phyloP scores from a whole-genome alignment of 1,140 invertebrate genomes.

The Macrocentrus cingulum region DNA sequence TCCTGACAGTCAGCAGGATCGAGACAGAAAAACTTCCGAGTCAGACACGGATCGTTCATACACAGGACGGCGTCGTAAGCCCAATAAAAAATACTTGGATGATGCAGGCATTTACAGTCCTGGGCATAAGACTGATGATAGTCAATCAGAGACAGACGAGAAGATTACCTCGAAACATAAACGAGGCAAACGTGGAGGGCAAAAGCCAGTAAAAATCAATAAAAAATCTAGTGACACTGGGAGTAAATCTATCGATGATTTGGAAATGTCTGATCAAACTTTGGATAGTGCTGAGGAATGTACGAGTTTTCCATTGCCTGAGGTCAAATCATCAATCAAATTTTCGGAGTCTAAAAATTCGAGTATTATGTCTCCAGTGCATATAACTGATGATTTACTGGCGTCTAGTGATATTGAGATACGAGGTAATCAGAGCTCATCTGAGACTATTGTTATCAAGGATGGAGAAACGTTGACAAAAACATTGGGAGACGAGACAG shows the following conservation, averaged over 20 bases:
- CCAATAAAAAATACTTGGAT: constrained; percentile 43
- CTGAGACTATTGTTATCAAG: background rate
- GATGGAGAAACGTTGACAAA: too few relatives aligned
- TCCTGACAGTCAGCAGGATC: constrained; percentile 29
- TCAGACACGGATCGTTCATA: constrained; percentile 44
- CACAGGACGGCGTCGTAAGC: constrained; percentile 42
- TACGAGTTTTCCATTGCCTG: background rate
- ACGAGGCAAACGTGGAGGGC: constrained; percentile 33
- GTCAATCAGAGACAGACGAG: constrained; percentile 40
- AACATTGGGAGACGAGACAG: too few relatives aligned
- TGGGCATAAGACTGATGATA: constrained; percentile 46
- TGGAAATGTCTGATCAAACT: constrained; percentile 35
- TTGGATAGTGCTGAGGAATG: constrained; percentile 28
- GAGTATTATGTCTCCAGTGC: constrained; percentile 4
- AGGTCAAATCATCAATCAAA: background rate
- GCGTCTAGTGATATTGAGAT: constrained; percentile 15
- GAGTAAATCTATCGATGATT: constrained; percentile 29
- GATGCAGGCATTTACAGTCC: constrained; percentile 42
- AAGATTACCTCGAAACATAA: constrained; percentile 18
- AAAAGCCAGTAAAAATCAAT: constrained; percentile 28
- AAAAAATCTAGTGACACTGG: constrained; percentile 15
- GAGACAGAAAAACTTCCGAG: constrained; percentile 40
- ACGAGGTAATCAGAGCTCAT: background rate
- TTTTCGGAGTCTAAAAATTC: background rate
- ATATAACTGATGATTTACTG: constrained; percentile 17